phyloP scores from a whole-genome alignment of 2,113 vertebrate genomes.

The Corvus cornix region DNA sequence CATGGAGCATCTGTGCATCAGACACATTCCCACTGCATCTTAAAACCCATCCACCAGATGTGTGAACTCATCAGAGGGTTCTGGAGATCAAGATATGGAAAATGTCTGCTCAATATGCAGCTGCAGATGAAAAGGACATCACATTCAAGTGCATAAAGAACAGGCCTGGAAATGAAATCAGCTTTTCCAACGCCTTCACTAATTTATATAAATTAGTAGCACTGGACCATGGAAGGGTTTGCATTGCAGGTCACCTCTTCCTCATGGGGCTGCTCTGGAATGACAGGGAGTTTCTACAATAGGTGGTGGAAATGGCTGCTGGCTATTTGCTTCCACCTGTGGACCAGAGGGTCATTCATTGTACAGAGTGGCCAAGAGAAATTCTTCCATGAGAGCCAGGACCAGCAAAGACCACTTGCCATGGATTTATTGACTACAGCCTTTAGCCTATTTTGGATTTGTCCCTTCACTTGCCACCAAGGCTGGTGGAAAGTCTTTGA shows the following conservation, averaged over 20 bases:
- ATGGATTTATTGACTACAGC: neutral
- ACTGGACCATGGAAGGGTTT: neutral
- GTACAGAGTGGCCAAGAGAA: neutral
- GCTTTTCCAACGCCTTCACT: neutral
- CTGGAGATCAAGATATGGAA: neutral
- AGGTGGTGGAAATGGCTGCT: fast-evolving
- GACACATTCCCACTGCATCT: neutral
- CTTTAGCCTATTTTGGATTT: neutral
- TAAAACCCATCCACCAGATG: neutral
- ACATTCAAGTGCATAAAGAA: neutral
- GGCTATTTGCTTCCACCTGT: neutral
- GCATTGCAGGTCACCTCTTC: neutral
- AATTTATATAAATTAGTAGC: neutral
- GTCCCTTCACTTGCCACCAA: neutral
- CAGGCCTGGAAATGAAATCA: neutral
- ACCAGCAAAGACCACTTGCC: fast-evolving
- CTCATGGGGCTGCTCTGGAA: neutral
- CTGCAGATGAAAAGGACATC: neutral
- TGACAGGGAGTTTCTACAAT: neutral
- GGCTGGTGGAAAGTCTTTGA: neutral
- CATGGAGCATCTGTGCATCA: neutral
- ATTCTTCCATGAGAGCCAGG: neutral
- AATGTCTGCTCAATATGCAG: neutral
- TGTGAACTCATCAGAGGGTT: neutral
- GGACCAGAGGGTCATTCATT: neutral